phyloP scores from a whole-genome alignment of 2,113 vertebrate species.

The Balaeniceps rex region DNA sequence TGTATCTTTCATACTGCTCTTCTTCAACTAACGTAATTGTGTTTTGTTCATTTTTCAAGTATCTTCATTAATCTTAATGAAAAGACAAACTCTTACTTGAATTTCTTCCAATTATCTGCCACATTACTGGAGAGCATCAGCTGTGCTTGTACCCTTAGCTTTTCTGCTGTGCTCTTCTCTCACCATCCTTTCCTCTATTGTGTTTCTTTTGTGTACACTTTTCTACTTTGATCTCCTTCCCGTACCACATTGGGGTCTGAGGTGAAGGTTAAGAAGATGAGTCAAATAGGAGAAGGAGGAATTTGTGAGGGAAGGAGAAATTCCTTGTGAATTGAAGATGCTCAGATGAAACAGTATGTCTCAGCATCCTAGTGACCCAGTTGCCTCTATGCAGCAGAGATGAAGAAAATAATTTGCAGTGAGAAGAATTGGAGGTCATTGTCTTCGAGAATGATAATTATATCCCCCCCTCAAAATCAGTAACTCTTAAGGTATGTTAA shows the following conservation, averaged over 20 bases:
- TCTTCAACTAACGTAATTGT: neutral
- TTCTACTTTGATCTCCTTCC: neutral
- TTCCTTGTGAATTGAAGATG: fast-evolving
- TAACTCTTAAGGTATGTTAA: neutral
- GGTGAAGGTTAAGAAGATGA: neutral
- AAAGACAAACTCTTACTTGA: neutral
- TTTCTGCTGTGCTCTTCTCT: neutral
- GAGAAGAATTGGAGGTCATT: neutral
- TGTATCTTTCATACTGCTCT: neutral
- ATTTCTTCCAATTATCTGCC: neutral
- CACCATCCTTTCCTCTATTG: neutral
- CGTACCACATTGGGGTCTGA: fast-evolving
- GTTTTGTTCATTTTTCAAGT: neutral
- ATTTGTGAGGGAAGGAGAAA: neutral
- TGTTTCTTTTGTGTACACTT: neutral
- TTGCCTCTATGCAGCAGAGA: neutral
- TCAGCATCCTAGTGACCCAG: neutral
- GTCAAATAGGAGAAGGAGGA: neutral
- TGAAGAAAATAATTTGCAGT: neutral
- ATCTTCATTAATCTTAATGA: neutral
- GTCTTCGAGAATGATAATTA: neutral
- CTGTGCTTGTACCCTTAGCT: neutral
- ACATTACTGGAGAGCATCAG: neutral
- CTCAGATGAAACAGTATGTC: neutral
- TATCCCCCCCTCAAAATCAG: neutral